A percentile compares a stretch with the other conserved stretches of the same genome.
Conservation (phyloP, 2,113 vertebrate species). For the Pandion haliaetus region DNA sequence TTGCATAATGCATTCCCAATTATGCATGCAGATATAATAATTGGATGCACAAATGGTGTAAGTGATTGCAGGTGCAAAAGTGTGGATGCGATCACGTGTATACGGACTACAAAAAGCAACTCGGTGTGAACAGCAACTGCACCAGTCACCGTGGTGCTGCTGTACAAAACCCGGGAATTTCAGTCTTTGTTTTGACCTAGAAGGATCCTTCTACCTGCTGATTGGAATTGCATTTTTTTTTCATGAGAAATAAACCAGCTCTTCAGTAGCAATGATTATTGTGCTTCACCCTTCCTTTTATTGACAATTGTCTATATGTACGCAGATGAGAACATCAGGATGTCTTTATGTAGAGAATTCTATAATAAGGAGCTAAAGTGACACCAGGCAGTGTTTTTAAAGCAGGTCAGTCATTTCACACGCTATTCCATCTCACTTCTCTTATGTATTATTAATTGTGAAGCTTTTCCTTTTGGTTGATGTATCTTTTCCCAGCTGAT, state of each 20-base stretch:
- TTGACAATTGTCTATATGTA: neutral
- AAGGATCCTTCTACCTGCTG: neutral
- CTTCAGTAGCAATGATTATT: neutral
- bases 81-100: neutral
- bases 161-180: accelerated
- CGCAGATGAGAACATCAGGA: neutral
- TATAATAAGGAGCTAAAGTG: neutral
- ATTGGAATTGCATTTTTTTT: accelerated
- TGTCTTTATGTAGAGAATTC: neutral
- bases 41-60: neutral
- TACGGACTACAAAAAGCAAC: neutral
- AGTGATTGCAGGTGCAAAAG: conserved; percentile 20
- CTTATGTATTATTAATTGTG: conserved; percentile 31
- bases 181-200: neutral
- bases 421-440: neutral
- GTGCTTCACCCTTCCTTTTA: neutral
- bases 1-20: conserved; percentile 4
- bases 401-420: conserved; percentile 23
- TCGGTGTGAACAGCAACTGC: neutral
- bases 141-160: neutral
- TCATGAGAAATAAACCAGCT: neutral
- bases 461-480: conserved; percentile 20
- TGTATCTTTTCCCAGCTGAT: conserved; percentile 5
- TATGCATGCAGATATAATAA: neutral
- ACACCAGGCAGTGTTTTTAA: neutral